phyloP scores from a whole-genome alignment of 1,140 invertebrate species.

The Drosophila nasuta region DNA sequence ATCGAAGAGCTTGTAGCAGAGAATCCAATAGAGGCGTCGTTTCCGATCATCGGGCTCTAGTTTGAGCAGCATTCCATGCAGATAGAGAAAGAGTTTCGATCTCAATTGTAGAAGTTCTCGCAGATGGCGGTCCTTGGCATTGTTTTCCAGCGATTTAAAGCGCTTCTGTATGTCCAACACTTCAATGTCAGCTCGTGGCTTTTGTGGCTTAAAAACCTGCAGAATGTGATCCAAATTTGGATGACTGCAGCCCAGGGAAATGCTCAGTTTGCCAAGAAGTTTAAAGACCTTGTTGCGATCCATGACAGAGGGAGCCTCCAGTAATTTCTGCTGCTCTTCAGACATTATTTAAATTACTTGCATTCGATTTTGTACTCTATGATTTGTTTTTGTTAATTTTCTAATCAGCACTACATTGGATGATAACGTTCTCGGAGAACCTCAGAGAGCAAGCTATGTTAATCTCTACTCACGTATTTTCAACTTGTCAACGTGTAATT shows the following conservation, averaged over 20 bases:
- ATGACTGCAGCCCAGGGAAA: conserved; percentile 1
- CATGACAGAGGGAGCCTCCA: neutral
- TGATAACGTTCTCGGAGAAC: neutral
- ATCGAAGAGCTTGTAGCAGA: conserved; percentile 39
- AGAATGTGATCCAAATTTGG: neutral
- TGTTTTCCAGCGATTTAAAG: neutral
- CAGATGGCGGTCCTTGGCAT: neutral
- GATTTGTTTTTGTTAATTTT: neutral
- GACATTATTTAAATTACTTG: neutral
- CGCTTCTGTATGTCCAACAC: neutral
- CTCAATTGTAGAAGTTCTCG: neutral
- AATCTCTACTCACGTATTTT: neutral
- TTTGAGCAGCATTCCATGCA: conserved; percentile 35
- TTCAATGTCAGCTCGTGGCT: neutral
- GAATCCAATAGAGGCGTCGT: conserved; percentile 2
- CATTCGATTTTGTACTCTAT: conserved; percentile 8
- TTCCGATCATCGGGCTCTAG: conserved; percentile 7
- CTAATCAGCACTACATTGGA: neutral
- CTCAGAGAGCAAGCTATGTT: neutral
- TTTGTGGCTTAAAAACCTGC: neutral
- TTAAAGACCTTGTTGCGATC: neutral
- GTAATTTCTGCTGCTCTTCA: neutral
- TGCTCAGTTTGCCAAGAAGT: neutral
- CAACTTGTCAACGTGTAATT: conserved; percentile 52
- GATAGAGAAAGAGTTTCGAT: conserved; percentile 32